Base-by-base conservation (phyloP, 2,888 invertebrate genomes). In the Drosophila demipolita region DNA sequence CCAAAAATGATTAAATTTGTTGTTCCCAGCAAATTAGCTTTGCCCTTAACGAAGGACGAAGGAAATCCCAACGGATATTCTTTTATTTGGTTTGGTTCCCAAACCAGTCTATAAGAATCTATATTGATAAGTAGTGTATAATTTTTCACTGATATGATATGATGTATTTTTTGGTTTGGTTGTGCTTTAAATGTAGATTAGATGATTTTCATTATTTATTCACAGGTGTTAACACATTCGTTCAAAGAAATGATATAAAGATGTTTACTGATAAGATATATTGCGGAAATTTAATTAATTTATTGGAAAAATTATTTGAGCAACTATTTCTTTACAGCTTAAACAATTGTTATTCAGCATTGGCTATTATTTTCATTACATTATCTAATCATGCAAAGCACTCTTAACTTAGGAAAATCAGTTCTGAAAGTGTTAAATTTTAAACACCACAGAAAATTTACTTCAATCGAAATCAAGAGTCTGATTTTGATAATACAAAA, bases 1-100 rank as follows among this genome's bases (percentile, higher is more conserved):
- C 75, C 73, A 55, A 77, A 78, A 75, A 87, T 80, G 83, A 89
- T 86, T 89, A 74, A 83, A 87, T 87, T 87, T 79, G 79, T 60
- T 45, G 66, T 57, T 42, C 67, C 62, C 53, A 59, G 66, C 64
- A 75, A 80, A 70, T 67, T 71, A 71, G 62, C 73, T 65, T 33
- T 32, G 54, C 57, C 58, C 65, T 58, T 66, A 60, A 58, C 66
- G 75, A 73, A 78, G 59, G 62, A 61, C 65, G 61, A 54, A 68
- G 66, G 65, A 73, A 78, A 74, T 88, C 87, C 84, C 87, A 55
- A 62, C 65, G 84, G 90, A 80, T 73, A 72, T 72, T 66, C 29
- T 58, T 52, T 69, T 60, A 82, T 75, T 79, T 63, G 63, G 71
- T 77, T 83, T 75, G 59, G 11, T 36, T 50, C 40, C 35, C 53